Conservation (phyloP, 2,797 vertebrate genomes). For the Oreochromis grahami region DNA sequence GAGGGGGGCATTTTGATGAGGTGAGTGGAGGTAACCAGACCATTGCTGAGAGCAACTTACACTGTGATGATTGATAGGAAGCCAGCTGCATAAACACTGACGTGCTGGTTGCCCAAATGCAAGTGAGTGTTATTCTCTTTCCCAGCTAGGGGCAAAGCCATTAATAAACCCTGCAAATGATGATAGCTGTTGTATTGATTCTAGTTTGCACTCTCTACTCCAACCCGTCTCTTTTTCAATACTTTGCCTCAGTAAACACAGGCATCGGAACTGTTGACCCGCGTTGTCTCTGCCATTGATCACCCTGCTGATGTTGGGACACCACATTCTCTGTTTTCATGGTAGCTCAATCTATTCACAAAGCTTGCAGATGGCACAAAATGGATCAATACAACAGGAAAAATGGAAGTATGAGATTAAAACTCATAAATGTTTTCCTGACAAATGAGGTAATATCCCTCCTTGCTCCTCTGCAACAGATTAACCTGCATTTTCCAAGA, state of each 20-base stretch:
- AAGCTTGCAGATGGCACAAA: slow-evolving; percentile 27
- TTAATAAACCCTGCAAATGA: slow-evolving; percentile 71
- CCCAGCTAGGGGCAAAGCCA: slow-evolving; percentile 53
- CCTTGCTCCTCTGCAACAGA: not conserved
- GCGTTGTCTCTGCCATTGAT: slow-evolving; percentile 58
- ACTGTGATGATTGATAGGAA: slow-evolving; percentile 61
- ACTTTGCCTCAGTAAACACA: slow-evolving; percentile 68
- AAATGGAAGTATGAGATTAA: slow-evolving; percentile 44
- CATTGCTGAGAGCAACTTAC: slow-evolving; percentile 53
- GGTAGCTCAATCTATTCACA: slow-evolving; percentile 48
- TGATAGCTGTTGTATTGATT: slow-evolving; percentile 74
- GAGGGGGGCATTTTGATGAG: slow-evolving; percentile 40
- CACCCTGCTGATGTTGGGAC: slow-evolving; percentile 46
- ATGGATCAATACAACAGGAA: slow-evolving; percentile 40
- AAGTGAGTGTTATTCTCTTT: slow-evolving; percentile 58
- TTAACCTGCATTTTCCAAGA: not conserved
- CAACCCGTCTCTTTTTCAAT: slow-evolving; percentile 40
- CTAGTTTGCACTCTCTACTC: slow-evolving; percentile 48
- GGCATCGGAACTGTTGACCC: slow-evolving; percentile 58
- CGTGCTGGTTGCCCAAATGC: slow-evolving; percentile 62
- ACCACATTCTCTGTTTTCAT: slow-evolving; percentile 34
- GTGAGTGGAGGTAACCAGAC: slow-evolving; percentile 48
- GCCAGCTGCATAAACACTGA: slow-evolving; percentile 43
- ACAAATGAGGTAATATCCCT: not conserved
- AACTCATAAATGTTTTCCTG: slow-evolving; percentile 32